A percentile compares a stretch with the other conserved stretches of the same genome.
phyloP scores from a whole-genome alignment of 2,888 invertebrate species.

The Ditylenchus weischeri region DNA sequence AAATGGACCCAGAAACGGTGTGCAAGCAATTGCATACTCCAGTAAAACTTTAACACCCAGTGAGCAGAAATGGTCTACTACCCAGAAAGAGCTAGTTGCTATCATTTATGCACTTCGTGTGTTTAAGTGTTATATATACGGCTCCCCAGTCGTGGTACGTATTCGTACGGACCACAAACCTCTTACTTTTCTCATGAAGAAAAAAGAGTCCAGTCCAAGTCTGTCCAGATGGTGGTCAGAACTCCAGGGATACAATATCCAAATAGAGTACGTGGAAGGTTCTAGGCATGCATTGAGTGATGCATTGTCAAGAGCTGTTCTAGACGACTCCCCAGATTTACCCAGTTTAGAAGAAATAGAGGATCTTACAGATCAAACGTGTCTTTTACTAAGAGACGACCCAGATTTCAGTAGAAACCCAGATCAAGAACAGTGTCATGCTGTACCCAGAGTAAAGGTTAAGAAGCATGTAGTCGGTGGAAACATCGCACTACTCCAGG shows the following conservation, averaged over 20 bases:
- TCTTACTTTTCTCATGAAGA: constrained; percentile 11
- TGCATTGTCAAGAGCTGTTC: constrained; percentile 12
- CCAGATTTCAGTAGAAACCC: too few relatives aligned
- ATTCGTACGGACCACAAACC: neutral
- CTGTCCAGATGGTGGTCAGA: constrained; percentile 17
- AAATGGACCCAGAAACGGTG: constrained; percentile 8
- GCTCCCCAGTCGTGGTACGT: too few relatives aligned
- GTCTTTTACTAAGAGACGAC: too few relatives aligned
- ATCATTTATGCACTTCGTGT: too few relatives aligned
- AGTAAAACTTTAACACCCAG: constrained; percentile 2
- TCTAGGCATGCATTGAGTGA: constrained; percentile 20
- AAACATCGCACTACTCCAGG: constrained; percentile 7
- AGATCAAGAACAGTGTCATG: too few relatives aligned
- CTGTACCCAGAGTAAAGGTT: neutral
- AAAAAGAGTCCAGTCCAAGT: constrained; percentile 17
- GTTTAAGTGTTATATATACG: too few relatives aligned
- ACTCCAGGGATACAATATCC: constrained; percentile 21
- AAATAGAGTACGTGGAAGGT: constrained; percentile 20
- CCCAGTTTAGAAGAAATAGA: neutral
- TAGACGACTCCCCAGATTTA: neutral
- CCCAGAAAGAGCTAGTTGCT: too few relatives aligned
- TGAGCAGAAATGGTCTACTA: neutral
- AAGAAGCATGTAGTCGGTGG: neutral
- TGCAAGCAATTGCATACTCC: constrained; percentile 13
- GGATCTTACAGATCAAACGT: constrained; percentile 12